Conservation (phyloP, 2,113 vertebrate species). For the Anguilla rostrata region DNA sequence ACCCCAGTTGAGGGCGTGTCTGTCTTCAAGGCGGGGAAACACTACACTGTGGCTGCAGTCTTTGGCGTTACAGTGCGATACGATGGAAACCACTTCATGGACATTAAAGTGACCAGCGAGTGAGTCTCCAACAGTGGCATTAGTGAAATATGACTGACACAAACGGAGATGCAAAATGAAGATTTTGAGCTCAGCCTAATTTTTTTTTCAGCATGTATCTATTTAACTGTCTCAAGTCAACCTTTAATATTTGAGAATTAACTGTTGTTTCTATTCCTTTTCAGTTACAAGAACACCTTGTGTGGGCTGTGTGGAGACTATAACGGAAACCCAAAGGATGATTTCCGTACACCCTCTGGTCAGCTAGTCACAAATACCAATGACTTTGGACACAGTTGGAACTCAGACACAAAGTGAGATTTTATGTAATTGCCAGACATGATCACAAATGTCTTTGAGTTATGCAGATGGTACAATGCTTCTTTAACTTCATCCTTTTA, state of each 20-base stretch:
- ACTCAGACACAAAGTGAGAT: conserved; percentile 63
- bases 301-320: conserved; percentile 76
- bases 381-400: conserved; percentile 75
- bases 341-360: conserved; percentile 69
- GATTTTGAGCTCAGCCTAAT: not conserved
- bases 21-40: conserved; percentile 42
- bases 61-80: conserved; percentile 38
- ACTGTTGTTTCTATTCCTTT: not conserved
- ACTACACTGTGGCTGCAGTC: conserved; percentile 43
- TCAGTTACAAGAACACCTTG: conserved; percentile 60
- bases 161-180: not conserved
- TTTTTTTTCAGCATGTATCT: not conserved
- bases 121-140: not conserved
- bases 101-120: conserved; percentile 35
- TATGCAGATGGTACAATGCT: not conserved
- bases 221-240: not conserved
- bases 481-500: conserved; percentile 34
- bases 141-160: too few relatives aligned
- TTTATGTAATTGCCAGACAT: not conserved
- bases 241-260: too few relatives aligned
- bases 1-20: conserved; percentile 38
- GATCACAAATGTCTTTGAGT: not conserved
- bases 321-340: conserved; percentile 59
- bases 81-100: conserved; percentile 32
- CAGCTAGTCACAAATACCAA: conserved; percentile 49